Percentiles rank a stretch among this genome's conserved stretches.
phyloP scores from a whole-genome alignment of 1,140 invertebrate genomes.

The Brachionus rotundiformis region DNA sequence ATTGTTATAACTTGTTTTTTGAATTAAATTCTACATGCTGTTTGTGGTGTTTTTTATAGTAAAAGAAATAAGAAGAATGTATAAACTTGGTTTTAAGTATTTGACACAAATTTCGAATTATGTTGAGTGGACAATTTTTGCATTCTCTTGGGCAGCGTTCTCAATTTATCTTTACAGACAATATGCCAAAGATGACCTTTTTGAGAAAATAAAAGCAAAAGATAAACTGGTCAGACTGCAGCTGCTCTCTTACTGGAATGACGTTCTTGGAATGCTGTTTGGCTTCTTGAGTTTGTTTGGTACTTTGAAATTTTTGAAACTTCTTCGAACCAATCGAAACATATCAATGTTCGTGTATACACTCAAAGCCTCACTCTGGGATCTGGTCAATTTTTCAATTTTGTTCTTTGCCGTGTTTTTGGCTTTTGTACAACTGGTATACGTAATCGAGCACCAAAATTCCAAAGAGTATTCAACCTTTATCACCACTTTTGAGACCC shows the following conservation, averaged over 20 bases:
- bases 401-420: not conserved
- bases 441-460: not conserved
- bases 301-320: constrained; percentile 35
- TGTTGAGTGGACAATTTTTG: constrained; percentile 63
- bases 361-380: not conserved
- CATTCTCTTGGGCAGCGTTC: constrained; percentile 61
- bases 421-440: not conserved
- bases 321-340: not conserved
- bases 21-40: constrained; percentile 57
- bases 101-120: constrained; percentile 64
- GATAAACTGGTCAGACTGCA: constrained; percentile 62
- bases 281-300: constrained; percentile 11
- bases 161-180: constrained; percentile 64
- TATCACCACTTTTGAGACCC: not conserved
- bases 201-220: constrained; percentile 65
- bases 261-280: not conserved
- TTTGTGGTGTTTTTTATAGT: constrained; percentile 67
- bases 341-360: not conserved
- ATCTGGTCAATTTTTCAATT: not conserved
- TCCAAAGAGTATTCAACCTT: not conserved
- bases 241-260: constrained; percentile 18
- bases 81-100: constrained; percentile 57
- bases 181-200: constrained; percentile 60
- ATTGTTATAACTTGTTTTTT: too few species aligned
- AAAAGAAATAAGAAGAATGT: not conserved